A percentile compares a stretch with the other conserved stretches of the same genome.
phyloP scores from a whole-genome alignment of 2,888 invertebrate genomes.

The Pantelozetes paolii region DNA sequence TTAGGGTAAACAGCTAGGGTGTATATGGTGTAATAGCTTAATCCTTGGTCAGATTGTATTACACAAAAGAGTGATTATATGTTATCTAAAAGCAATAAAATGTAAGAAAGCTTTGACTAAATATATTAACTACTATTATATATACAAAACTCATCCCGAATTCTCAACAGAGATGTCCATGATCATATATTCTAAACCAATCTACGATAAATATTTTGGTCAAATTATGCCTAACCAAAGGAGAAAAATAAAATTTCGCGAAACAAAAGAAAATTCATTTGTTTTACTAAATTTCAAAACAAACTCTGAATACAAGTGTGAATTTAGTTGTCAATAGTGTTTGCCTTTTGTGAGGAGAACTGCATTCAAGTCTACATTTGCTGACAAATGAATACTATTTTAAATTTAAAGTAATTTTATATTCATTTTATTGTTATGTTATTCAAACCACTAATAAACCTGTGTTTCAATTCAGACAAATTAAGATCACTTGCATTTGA shows the following conservation, averaged over 20 bases:
- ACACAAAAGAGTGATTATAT: conserved; percentile 27
- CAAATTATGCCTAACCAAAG: too few relatives aligned
- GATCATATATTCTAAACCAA: too few relatives aligned
- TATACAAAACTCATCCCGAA: not conserved
- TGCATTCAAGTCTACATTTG: too few relatives aligned
- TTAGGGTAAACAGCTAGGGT: not conserved
- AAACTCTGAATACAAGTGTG: too few relatives aligned
- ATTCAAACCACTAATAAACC: not conserved
- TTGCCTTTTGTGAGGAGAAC: too few relatives aligned
- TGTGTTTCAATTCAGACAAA: conserved; percentile 25
- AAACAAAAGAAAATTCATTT: too few relatives aligned
- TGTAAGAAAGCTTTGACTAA: not conserved
- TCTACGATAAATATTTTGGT: too few relatives aligned
- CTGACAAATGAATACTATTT: too few relatives aligned
- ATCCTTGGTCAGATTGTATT: conserved; percentile 10
- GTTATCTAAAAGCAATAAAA: conserved; percentile 26
- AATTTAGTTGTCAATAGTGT: too few relatives aligned
- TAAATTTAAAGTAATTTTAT: not conserved
- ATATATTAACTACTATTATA: conserved; percentile 20
- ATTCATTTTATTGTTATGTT: conserved; percentile 4
- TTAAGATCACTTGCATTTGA: conserved; percentile 18
- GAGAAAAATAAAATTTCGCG: too few relatives aligned
- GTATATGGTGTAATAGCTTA: conserved; percentile 18
- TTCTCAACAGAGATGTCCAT: too few relatives aligned
- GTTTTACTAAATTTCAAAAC: too few relatives aligned